Percentiles rank a stretch among this genome's conserved stretches.
Evolutionary conservation across 2,888 invertebrate genomes (phyloP).

Genomic region (Ecliptopera silaceata): DNA sequence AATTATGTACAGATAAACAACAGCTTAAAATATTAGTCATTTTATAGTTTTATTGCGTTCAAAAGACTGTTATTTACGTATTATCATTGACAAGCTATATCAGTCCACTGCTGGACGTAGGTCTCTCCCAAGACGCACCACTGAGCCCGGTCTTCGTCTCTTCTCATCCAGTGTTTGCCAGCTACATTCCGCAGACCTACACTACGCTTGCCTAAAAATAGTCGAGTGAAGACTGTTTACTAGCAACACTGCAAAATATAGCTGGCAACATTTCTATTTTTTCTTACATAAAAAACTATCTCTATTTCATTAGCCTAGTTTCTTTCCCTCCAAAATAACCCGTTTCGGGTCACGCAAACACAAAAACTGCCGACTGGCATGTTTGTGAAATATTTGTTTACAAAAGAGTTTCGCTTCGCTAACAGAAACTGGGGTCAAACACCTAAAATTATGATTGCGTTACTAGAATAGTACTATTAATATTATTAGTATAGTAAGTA

Average conservation of each 20-base stretch:
- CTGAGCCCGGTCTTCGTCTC: too few species aligned
- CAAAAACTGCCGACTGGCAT: constrained; percentile 6
- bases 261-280: not conserved
- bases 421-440: constrained; percentile 15
- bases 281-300: not conserved
- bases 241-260: too few species aligned
- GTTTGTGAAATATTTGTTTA: constrained; percentile 23
- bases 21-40: not conserved
- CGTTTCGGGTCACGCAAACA: constrained; percentile 9
- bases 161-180: too few species aligned
- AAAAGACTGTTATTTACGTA: not conserved
- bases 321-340: not conserved
- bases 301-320: not conserved
- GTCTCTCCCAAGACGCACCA: too few species aligned
- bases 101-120: too few species aligned
- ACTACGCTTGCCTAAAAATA: too few species aligned
- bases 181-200: too few species aligned
- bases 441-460: constrained; percentile 8
- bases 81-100: too few species aligned
- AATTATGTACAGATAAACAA: not conserved
- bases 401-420: constrained; percentile 6
- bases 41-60: not conserved
- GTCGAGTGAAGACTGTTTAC: too few species aligned
- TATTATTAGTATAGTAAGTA: too few species aligned
- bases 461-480: too few species aligned